A percentile compares a stretch with the other conserved stretches of the same genome.
Evolutionary conservation across 2,113 vertebrate genomes (phyloP).

Genomic region (Amphilophus citrinellus): DNA sequence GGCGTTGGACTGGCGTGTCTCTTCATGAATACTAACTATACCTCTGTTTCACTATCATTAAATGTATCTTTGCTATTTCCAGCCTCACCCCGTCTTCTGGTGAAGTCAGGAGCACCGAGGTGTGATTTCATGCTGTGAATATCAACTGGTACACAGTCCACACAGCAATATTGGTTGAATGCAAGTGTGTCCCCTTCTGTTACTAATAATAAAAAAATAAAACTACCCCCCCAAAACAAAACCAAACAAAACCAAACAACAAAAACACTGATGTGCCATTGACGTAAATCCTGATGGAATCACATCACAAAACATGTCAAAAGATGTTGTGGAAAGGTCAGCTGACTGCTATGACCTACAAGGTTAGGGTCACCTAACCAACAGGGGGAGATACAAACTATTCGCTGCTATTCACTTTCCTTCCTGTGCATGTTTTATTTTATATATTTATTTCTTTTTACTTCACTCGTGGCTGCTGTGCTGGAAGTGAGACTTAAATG

Average conservation of each 20-base stretch:
- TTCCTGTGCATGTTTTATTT: not conserved
- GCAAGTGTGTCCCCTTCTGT: conserved; percentile 22
- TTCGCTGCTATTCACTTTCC: not conserved
- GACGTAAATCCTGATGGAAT: not conserved
- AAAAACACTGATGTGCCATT: not conserved
- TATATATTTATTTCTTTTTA: no score
- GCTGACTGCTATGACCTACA: not conserved
- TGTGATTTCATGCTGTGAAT: conserved; percentile 64
- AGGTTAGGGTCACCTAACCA: not conserved
- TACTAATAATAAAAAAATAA: not conserved
- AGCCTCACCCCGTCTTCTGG: conserved; percentile 56
- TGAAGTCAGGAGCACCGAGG: conserved; percentile 55
- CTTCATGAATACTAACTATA: conserved; percentile 79
- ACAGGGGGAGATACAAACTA: not conserved
- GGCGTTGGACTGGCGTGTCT: conserved; percentile 47
- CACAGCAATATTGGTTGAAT: conserved; percentile 17
- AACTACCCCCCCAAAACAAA: not conserved
- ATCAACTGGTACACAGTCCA: conserved; percentile 47
- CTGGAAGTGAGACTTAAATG: not conserved
- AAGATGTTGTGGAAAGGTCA: not conserved
- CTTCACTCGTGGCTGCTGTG: not conserved
- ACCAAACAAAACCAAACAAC: not conserved
- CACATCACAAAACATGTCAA: not conserved
- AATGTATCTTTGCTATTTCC: conserved; percentile 74
- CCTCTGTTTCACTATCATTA: conserved; percentile 72